Conservation (phyloP, 2,888 invertebrate species). For the Apodemia mormo region DNA sequence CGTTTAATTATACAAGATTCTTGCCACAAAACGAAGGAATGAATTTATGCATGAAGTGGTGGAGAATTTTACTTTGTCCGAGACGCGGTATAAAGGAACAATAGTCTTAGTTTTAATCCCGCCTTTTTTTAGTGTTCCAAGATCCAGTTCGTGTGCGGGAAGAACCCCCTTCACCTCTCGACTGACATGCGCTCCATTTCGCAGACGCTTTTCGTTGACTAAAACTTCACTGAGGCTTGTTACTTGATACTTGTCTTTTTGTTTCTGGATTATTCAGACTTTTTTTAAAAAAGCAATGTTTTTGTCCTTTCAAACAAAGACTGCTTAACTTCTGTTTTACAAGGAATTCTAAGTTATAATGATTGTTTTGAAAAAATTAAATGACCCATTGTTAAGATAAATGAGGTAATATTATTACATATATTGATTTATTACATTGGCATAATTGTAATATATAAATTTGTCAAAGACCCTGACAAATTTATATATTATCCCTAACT, state of each 20-base stretch:
- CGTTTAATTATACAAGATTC: constrained; percentile 68
- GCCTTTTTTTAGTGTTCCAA: constrained; percentile 55
- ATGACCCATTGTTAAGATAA: too few relatives aligned
- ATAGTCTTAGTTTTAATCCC: constrained; percentile 78
- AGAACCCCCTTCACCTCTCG: constrained; percentile 36
- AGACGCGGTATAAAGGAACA: constrained; percentile 68
- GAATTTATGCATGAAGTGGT: constrained; percentile 78
- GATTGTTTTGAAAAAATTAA: too few relatives aligned
- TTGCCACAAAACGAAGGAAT: constrained; percentile 55
- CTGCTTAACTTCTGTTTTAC: too few relatives aligned
- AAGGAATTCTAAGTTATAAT: too few relatives aligned
- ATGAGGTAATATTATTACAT: too few relatives aligned
- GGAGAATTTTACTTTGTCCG: constrained; percentile 58
- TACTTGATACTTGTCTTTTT: constrained; percentile 17
- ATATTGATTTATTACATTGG: too few relatives aligned
- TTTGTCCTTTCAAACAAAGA: not conserved
- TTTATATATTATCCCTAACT: too few relatives aligned
- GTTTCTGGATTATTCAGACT: constrained; percentile 5
- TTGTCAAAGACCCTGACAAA: too few relatives aligned
- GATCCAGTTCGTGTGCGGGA: constrained; percentile 68
- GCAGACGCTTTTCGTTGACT: constrained; percentile 14
- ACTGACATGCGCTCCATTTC: constrained; percentile 7
- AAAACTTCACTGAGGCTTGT: constrained; percentile 12
- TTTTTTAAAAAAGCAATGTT: not conserved
- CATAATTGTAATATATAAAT: too few relatives aligned